Percentiles rank a stretch among this genome's conserved stretches.
These are phyloP conservation scores for Drosophila falleni DNA, from an alignment of 2,888 invertebrate species.

Conservation along the genomic window DNA sequence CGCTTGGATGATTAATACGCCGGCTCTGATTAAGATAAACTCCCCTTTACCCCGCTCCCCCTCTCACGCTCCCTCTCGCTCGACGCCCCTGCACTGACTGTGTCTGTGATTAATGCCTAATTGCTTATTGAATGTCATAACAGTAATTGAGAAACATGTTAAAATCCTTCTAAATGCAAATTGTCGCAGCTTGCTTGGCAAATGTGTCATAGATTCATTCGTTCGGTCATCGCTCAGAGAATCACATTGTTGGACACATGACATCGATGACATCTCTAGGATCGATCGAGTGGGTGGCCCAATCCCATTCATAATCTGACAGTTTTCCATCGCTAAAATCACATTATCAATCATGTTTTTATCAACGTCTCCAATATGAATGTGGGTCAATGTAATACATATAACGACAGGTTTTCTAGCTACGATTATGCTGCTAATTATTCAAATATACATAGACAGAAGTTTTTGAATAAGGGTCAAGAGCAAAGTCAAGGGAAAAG, in stretches of 20 bases:
- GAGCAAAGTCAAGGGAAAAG: too few species aligned
- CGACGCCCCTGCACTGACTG: slow-evolving; percentile 27
- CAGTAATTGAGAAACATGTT: slow-evolving; percentile 65
- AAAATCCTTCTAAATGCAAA: slow-evolving; percentile 75
- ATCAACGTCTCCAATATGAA: slow-evolving; percentile 3
- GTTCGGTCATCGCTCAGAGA: slow-evolving; percentile 36
- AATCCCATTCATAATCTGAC: slow-evolving; percentile 17
- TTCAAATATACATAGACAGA: too few species aligned
- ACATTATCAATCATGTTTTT: slow-evolving; percentile 14
- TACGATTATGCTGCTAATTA: too few species aligned
- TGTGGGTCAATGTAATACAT: slow-evolving; percentile 16
- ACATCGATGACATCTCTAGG: slow-evolving; percentile 20
- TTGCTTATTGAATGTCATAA: slow-evolving; percentile 78
- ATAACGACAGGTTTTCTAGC: not conserved
- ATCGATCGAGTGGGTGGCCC: slow-evolving; percentile 4
- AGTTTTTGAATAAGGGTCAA: too few species aligned
- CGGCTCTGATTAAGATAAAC: slow-evolving; percentile 12
- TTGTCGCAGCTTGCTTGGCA: slow-evolving; percentile 29
- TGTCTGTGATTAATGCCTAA: slow-evolving; percentile 75
- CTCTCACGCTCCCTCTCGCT: not conserved
- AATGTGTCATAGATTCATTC: slow-evolving; percentile 64
- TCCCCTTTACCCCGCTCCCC: not conserved
- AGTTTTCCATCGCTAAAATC: slow-evolving; percentile 18
- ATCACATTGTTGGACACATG: slow-evolving; percentile 21
- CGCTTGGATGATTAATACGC: slow-evolving; percentile 48